Evolutionary conservation across 2,797 vertebrate species (phyloP).

Genomic region (Psittacula derbiana): DNA sequence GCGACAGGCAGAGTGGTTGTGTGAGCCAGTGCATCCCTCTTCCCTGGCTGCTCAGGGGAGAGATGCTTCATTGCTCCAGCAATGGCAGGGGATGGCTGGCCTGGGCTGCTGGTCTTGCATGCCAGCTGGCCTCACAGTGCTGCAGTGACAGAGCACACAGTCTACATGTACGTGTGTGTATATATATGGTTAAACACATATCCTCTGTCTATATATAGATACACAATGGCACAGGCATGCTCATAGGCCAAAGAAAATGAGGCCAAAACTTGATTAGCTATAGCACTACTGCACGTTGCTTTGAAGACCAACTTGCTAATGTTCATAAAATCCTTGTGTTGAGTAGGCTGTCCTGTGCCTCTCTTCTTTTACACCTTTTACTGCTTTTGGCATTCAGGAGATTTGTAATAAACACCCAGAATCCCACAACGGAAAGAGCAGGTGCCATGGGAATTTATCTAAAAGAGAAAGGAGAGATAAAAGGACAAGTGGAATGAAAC

Average conservation of each 20-base stretch:
- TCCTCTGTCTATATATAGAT: neutral
- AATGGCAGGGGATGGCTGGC: fast-evolving
- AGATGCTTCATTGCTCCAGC: neutral
- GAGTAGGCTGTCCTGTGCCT: neutral
- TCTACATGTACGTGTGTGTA: fast-evolving
- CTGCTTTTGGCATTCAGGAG: neutral
- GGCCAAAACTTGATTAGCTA: neutral
- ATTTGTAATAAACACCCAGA: neutral
- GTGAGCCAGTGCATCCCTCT: neutral
- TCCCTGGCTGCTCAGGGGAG: fast-evolving
- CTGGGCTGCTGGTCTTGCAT: neutral
- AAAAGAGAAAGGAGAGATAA: neutral
- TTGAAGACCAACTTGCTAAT: neutral
- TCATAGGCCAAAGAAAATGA: neutral
- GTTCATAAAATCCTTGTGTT: neutral
- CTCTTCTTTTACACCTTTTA: neutral
- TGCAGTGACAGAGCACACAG: neutral
- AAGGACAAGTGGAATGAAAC: neutral
- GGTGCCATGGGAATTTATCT: neutral
- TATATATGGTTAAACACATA: neutral
- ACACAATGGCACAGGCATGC: fast-evolving
- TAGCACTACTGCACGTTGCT: fast-evolving
- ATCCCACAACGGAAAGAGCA: neutral
- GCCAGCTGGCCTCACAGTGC: neutral
- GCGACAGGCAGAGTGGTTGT: neutral